Percentiles rank a stretch among this genome's conserved stretches.
phyloP scores from a whole-genome alignment of 2,888 invertebrate genomes.

The Sepioteuthis lessoniana region DNA sequence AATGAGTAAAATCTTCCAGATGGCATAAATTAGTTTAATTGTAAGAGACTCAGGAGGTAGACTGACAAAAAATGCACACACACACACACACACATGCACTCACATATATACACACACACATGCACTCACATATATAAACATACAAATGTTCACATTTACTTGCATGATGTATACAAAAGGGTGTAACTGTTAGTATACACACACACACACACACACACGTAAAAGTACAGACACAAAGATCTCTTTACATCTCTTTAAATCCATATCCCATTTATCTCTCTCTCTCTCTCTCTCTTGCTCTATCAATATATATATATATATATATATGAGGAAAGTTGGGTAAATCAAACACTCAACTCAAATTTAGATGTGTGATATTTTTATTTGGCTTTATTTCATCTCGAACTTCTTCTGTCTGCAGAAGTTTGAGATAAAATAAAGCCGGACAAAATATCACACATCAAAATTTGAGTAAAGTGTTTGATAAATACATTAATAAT shows the following conservation, averaged over 20 bases:
- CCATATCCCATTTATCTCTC: no score
- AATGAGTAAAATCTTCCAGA: neutral
- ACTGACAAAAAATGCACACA: neutral
- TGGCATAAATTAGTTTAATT: neutral
- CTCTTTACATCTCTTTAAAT: neutral
- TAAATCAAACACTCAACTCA: no score
- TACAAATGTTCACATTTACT: neutral
- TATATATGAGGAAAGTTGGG: no score
- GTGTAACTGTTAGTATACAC: slow-evolving; percentile 10
- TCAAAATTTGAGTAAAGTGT: no score
- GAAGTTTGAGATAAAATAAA: no score
- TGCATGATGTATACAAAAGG: neutral
- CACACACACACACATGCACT: slow-evolving; percentile 17
- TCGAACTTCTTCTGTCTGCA: no score
- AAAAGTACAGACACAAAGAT: neutral
- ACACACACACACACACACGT: slow-evolving; percentile 21
- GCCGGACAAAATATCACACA: no score
- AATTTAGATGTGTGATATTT: no score
- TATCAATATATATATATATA: no score
- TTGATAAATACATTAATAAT: no score
- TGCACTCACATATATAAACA: slow-evolving; percentile 37
- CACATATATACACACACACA: slow-evolving; percentile 34
- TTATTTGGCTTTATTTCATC: no score
- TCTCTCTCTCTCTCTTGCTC: no score
- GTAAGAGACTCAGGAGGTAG: neutral